Evolutionary conservation across 2,113 vertebrate species (phyloP).

Genomic region (Mesoclemmys tuberculata): DNA sequence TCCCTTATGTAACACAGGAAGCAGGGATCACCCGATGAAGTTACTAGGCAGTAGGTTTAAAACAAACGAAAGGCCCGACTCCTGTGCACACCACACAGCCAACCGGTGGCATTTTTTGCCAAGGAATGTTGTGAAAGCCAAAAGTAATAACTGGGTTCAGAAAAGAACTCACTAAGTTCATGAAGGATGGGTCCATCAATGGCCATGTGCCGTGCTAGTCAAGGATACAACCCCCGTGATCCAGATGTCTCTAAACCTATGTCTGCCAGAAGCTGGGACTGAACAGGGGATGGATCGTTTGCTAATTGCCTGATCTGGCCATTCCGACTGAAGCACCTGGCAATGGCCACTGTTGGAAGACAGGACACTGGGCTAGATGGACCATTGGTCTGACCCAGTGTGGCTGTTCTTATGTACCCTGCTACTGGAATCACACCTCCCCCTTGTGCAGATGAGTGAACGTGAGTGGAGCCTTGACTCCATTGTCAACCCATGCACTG

Average conservation of each 20-base stretch:
- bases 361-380: too few relatives aligned
- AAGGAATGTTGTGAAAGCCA: not conserved
- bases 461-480: not conserved
- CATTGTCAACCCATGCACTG: not conserved
- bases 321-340: not conserved
- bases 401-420: not conserved
- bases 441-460: not conserved
- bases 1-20: not conserved
- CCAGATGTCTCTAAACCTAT: not conserved
- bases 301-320: not conserved
- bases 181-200: not conserved
- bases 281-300: not conserved
- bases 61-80: not conserved
- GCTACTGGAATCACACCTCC: not conserved
- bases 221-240: not conserved
- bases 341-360: not conserved
- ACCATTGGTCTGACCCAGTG: not conserved
- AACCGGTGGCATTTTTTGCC: not conserved
- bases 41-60: not conserved
- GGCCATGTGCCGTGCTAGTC: not conserved
- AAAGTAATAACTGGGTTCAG: not conserved
- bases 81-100: not conserved
- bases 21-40: not conserved
- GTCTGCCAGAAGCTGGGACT: not conserved
- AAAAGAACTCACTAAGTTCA: not conserved